These are phyloP conservation scores for Fregetta grallaria DNA, from an alignment of 2,113 vertebrate genomes.

Conservation along the genomic window DNA sequence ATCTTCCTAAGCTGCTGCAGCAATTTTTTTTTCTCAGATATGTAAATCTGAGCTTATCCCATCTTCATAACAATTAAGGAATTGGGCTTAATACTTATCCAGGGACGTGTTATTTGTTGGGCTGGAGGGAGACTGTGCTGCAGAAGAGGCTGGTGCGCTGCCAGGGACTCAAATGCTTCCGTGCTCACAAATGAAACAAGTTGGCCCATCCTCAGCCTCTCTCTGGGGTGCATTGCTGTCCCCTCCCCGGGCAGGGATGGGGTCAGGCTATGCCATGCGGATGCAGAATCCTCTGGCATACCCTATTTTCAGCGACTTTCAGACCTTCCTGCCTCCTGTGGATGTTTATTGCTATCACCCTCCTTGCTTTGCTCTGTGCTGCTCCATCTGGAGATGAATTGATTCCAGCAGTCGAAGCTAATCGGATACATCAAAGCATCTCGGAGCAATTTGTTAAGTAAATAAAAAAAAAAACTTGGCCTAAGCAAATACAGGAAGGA, in stretches of 20 bases:
- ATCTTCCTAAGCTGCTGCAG: conserved; percentile 7
- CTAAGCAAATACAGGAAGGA: background rate
- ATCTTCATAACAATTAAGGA: background rate
- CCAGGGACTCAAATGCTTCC: background rate
- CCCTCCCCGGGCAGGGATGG: rapidly evolving
- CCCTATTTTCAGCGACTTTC: rapidly evolving
- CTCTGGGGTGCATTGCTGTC: rapidly evolving
- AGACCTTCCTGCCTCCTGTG: rapidly evolving
- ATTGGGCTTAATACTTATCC: background rate
- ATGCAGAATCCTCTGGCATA: background rate
- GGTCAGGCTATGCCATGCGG: rapidly evolving
- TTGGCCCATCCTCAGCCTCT: background rate
- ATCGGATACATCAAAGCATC: background rate
- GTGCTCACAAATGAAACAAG: background rate
- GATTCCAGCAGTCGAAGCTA: background rate
- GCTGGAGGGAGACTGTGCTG: background rate
- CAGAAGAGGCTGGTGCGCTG: background rate
- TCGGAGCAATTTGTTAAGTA: background rate
- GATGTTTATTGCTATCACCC: background rate
- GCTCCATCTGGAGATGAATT: background rate
- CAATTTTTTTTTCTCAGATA: conserved; percentile 29
- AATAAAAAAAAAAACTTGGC: background rate
- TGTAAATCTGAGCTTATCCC: conserved; percentile 54
- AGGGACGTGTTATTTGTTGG: background rate
- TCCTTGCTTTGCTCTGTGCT: background rate